Evolutionary conservation across 1,140 invertebrate genomes (phyloP).

Genomic region (Apis cerana): DNA sequence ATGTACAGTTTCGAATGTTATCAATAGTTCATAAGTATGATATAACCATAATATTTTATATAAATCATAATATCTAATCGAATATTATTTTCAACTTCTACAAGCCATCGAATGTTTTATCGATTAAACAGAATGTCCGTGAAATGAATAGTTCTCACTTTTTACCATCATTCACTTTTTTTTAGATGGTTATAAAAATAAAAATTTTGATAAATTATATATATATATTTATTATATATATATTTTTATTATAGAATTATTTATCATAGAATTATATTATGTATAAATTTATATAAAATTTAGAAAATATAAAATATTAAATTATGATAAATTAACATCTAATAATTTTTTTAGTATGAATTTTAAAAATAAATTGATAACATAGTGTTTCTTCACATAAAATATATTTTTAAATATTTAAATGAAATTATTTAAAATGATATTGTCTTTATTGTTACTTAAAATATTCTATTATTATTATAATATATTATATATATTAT

Average conservation of each 20-base stretch:
- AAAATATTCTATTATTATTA: too few species aligned
- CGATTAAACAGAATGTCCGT: not conserved
- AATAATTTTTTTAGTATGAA: too few species aligned
- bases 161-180: not conserved
- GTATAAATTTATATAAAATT: too few species aligned
- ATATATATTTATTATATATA: not conserved
- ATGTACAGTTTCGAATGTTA: not conserved
- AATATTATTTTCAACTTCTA: not conserved
- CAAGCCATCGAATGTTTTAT: not conserved
- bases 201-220: too few species aligned
- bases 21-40: not conserved
- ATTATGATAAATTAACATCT: too few species aligned
- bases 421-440: too few species aligned
- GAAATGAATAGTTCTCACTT: conserved; percentile 2
- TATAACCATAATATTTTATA: not conserved
- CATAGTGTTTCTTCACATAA: too few species aligned
- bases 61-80: not conserved
- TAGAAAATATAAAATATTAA: too few species aligned
- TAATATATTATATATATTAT: too few species aligned
- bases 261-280: not conserved
- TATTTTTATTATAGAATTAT: not conserved
- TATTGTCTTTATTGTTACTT: too few species aligned
- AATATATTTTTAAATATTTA: too few species aligned
- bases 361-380: too few species aligned
- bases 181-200: not conserved